A percentile compares a stretch with the other conserved stretches of the same genome.
Evolutionary conservation across 1,140 invertebrate species (phyloP).

Genomic region (Ditylenchus dipsaci): DNA sequence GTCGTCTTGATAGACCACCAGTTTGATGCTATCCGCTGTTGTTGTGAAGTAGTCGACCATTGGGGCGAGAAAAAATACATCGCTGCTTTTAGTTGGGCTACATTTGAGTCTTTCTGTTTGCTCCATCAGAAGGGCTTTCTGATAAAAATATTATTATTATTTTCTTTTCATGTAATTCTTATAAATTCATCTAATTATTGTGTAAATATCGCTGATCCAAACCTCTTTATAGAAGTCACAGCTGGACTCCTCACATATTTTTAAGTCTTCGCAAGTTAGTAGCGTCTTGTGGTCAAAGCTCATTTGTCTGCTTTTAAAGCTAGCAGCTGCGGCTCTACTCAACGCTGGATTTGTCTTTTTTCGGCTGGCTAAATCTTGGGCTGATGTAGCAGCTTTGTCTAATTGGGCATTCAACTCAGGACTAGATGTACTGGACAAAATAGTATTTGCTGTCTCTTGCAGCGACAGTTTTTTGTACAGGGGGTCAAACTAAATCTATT

Average conservation of each 20-base stretch:
- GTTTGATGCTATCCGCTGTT: slow-evolving; percentile 37
- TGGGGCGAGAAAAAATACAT: slow-evolving; percentile 39
- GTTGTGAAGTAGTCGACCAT: slow-evolving; percentile 40
- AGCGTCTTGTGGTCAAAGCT: slow-evolving; percentile 17
- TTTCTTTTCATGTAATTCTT: too few species aligned
- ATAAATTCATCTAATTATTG: too few species aligned
- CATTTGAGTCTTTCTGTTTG: slow-evolving; percentile 6
- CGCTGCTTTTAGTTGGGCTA: not conserved
- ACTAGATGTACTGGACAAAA: not conserved
- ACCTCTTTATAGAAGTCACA: slow-evolving; percentile 35
- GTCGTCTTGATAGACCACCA: slow-evolving; percentile 38
- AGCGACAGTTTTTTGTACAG: slow-evolving; percentile 20
- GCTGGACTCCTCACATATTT: not conserved
- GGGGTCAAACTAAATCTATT: slow-evolving; percentile 35
- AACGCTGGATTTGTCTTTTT: not conserved
- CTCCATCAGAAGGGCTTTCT: not conserved
- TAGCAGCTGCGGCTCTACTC: not conserved
- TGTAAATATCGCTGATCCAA: not conserved
- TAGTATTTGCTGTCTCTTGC: not conserved
- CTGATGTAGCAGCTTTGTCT: not conserved
- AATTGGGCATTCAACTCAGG: not conserved
- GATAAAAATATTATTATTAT: too few species aligned
- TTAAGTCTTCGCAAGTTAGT: slow-evolving; percentile 23
- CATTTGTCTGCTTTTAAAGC: not conserved
- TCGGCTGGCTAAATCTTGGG: not conserved